Conservation (phyloP, 2,113 vertebrate genomes). For the Hipposideros armiger region DNA sequence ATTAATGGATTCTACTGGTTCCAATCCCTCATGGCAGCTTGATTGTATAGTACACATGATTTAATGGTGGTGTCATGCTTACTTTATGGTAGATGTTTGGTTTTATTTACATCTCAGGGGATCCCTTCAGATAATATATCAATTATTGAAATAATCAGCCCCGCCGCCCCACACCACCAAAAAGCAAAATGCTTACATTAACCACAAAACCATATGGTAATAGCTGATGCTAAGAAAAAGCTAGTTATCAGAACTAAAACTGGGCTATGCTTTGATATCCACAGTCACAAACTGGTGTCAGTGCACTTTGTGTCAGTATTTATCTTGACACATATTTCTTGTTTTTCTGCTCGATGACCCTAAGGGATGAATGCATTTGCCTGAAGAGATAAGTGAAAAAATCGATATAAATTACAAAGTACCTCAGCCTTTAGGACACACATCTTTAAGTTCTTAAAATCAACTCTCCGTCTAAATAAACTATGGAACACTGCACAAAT, state of each 20-base stretch:
- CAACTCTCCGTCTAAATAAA: conserved; percentile 40
- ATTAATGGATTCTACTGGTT: neutral
- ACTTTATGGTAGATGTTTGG: neutral
- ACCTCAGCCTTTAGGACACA: neutral
- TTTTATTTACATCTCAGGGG: neutral
- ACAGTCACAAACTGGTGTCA: neutral
- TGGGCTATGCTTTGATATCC: neutral
- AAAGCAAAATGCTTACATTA: conserved; percentile 47
- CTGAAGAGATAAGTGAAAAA: conserved; percentile 3
- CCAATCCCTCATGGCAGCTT: neutral
- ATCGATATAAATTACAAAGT: conserved; percentile 22
- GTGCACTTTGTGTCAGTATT: neutral
- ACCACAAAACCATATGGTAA: conserved; percentile 34
- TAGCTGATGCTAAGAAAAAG: neutral
- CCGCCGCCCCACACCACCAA: neutral
- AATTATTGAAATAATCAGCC: conserved; percentile 59
- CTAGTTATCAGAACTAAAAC: conserved; percentile 32
- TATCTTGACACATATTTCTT: neutral
- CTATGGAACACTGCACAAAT: neutral
- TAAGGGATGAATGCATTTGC: neutral
- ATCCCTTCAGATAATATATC: neutral
- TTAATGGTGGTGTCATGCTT: conserved; percentile 39
- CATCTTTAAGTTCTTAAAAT: conserved; percentile 46
- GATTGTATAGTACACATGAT: neutral
- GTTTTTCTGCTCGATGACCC: neutral